Base-by-base conservation (phyloP, 2,113 vertebrate genomes). In the Protobothrops flavoviridis region DNA sequence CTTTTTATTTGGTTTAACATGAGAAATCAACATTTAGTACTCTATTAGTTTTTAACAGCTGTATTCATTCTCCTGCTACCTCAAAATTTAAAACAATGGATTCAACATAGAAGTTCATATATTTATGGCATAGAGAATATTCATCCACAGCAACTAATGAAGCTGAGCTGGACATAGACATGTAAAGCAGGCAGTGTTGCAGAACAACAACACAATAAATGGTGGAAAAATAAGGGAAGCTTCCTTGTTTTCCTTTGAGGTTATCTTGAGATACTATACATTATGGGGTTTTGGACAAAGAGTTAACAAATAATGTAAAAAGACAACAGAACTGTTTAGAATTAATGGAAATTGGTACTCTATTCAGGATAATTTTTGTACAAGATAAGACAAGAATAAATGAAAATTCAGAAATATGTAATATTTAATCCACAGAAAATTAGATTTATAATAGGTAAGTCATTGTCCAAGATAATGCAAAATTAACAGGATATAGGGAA, bases 81-180 rank as follows among this genome's bases (percentile, higher is more conserved):
- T 96, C 61, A 96, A 55, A 2, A 91, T 96, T 7, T 96, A 96
- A 95, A 97, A 95, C 23, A 96, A 33, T 21, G 45, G 89, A 0
- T 96, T 96, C 29, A 97, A 85, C 20, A 64, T 93, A 74, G 96
- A 95, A 5, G 92, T 95, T 45, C 95, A 13, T 6, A 94, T 45
- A 0, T 95, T 95, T 97, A 97, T 1, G 96, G 29, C 87, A 97
- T 29, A 92, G 95, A 95, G n/a, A 97, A 43, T 2, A 96, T 91
- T 96, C 93, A 90, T 95, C 95, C 0, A 39, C 0, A 0, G 91
- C 86, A 1, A 92, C 86, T 0, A 93, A 94, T 3, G 55, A 0
- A 0, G 21, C 8, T 50, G 93, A 85, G 21, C 57, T 96, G 0
- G 94, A 91, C 1, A 2, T n/a, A 96, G 6, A 21, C 94, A 96